Evolutionary conservation across 2,888 invertebrate genomes (phyloP).

Genomic region (Xanthorhoe designata): DNA sequence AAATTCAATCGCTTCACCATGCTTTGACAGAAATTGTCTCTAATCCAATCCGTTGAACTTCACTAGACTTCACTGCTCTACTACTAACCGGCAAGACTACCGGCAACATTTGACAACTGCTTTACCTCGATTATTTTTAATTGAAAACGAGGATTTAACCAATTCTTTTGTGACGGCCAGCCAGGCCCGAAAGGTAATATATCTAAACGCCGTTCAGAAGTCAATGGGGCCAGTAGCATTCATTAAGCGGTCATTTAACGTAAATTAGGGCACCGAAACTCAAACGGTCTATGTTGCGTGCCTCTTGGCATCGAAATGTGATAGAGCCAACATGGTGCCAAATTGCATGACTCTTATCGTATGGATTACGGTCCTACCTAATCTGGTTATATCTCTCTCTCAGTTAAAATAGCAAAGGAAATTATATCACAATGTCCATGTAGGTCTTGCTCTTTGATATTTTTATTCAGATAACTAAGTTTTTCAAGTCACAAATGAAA

Average conservation of each 20-base stretch:
- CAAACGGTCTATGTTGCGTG: slow-evolving; percentile 65
- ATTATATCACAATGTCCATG: neutral
- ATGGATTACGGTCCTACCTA: slow-evolving; percentile 64
- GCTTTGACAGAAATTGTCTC: too few relatives aligned
- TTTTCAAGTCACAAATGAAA: neutral
- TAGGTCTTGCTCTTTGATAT: neutral
- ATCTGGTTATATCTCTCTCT: slow-evolving; percentile 46
- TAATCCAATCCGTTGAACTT: too few relatives aligned
- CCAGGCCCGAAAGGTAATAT: slow-evolving; percentile 40
- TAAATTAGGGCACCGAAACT: slow-evolving; percentile 71
- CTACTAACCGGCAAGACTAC: too few relatives aligned
- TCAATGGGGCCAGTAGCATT: slow-evolving; percentile 51
- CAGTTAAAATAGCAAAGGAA: slow-evolving; percentile 45
- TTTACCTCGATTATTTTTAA: slow-evolving; percentile 9
- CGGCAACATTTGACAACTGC: too few relatives aligned
- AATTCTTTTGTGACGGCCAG: slow-evolving; percentile 10
- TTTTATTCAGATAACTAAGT: neutral
- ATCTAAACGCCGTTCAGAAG: slow-evolving; percentile 46
- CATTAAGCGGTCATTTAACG: slow-evolving; percentile 63
- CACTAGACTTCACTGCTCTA: too few relatives aligned
- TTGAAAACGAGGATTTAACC: slow-evolving; percentile 1
- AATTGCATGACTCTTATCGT: slow-evolving; percentile 81
- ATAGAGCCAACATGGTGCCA: slow-evolving; percentile 73
- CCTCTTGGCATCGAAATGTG: slow-evolving; percentile 73
- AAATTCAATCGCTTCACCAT: too few relatives aligned